A percentile compares a stretch with the other conserved stretches of the same genome.
These are phyloP conservation scores for Aix galericulata DNA, from an alignment of 2,113 vertebrate genomes.

Conservation along the genomic window DNA sequence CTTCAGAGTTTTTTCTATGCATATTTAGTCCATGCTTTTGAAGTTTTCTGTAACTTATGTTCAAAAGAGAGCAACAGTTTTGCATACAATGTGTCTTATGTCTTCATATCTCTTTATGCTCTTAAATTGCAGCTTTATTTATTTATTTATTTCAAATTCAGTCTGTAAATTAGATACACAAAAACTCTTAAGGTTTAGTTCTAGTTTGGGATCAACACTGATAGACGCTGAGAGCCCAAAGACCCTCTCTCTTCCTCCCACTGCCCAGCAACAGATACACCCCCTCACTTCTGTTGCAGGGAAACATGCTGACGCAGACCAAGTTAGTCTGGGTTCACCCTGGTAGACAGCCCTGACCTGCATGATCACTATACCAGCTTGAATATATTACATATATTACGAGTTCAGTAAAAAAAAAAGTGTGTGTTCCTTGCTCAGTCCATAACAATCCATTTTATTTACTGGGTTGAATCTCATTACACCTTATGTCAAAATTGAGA, in stretches of 20 bases:
- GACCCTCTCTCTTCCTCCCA: neutral
- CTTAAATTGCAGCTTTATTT: neutral
- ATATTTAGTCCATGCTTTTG: neutral
- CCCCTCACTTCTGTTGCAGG: neutral
- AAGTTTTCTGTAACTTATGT: neutral
- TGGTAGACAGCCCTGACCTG: neutral
- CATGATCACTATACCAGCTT: neutral
- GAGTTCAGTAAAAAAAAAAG: neutral
- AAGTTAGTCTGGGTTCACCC: neutral
- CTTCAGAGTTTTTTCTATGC: neutral
- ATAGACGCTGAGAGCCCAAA: neutral
- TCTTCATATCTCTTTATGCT: neutral
- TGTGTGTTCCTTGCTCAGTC: neutral
- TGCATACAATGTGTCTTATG: neutral
- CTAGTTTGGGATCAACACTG: neutral
- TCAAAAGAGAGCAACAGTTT: neutral
- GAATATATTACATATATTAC: neutral
- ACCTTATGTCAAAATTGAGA: neutral
- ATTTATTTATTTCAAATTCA: neutral
- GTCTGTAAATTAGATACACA: neutral
- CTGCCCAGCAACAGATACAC: neutral
- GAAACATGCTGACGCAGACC: neutral
- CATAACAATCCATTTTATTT: neutral
- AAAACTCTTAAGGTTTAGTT: neutral
- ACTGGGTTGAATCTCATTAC: neutral